Base-by-base conservation (phyloP, 2,113 vertebrate species). In the Elephas maximus region DNA sequence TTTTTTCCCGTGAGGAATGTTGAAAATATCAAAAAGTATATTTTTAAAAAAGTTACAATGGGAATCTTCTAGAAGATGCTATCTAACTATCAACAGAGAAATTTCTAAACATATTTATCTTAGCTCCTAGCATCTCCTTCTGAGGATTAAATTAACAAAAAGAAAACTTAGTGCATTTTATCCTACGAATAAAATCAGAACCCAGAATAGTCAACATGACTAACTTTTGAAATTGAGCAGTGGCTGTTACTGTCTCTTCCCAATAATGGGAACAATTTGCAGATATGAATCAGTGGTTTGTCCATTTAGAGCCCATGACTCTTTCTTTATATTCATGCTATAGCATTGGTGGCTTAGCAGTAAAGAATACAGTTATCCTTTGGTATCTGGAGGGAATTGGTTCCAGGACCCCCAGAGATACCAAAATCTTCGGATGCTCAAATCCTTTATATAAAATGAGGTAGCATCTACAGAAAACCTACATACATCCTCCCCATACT, bases 61-160 rank as follows among this genome's bases (percentile, higher is more conserved):
- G 86, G 41, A 63, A 60, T 85, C 73, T 73, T 94, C 67, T 92
- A 78, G 21, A 76, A 91, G 62, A 77, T 6, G 37, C 17, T 63
- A 44, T 24, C 2, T 81, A 53, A 33, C n/a, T 30, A n/a, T 90
- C 8, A 41, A 71, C 73, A 53, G 0, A 76, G 24, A 91, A 79
- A 88, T 84, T 96, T 91, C 85, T 41, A 90, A 86, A 26, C 30
- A 44, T 76, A 17, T 65, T 81, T 85, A 45, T 93, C 85, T 91
- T 87, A 63, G 7, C 18, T 81, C 88, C 20, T 65, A 83, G 41
- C 3, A 33, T 79, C 30, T 73, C 37, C 65, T 45, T 9, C 11
- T 41, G 73, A 95, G 48, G 45, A 53, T 10, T 57, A 37, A 93
- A 57, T 83, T 78, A 48, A 74, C 12, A 62, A 85, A 73, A 96